phyloP scores from a whole-genome alignment of 35 echinoderm and acorn worm species.

The Holothuria glaberrima region DNA sequence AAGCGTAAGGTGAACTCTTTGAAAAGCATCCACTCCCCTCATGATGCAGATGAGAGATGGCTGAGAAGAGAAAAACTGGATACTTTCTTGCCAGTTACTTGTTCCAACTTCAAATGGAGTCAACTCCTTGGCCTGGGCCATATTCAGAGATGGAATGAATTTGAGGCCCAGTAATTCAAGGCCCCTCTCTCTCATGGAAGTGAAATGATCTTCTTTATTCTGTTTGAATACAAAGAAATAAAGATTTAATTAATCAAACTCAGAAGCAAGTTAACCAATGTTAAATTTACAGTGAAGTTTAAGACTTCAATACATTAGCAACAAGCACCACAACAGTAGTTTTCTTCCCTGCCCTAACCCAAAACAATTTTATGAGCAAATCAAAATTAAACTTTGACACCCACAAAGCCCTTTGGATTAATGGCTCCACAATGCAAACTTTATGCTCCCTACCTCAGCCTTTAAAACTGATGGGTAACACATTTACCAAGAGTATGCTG shows the following conservation, averaged over 20 bases:
- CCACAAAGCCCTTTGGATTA: too few species aligned
- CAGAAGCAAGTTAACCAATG: neutral
- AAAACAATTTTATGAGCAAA: too few species aligned
- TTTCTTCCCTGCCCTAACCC: too few species aligned
- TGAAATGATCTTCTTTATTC: neutral
- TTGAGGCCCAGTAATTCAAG: conserved; percentile 94
- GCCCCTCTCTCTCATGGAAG: conserved; percentile 43
- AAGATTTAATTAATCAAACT: neutral
- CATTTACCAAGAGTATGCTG: too few species aligned
- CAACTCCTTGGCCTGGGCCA: conserved; percentile 87
- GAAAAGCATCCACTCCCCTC: conserved; percentile 86
- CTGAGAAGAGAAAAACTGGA: conserved; percentile 74
- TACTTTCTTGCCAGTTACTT: conserved; percentile 87
- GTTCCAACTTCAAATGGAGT: conserved; percentile 96
- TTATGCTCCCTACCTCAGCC: too few species aligned
- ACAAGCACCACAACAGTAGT: too few species aligned
- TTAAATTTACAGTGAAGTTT: conserved; percentile 8
- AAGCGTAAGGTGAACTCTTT: conserved; percentile 62
- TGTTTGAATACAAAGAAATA: neutral
- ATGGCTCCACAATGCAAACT: too few species aligned
- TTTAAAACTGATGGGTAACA: too few species aligned
- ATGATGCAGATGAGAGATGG: conserved; percentile 83
- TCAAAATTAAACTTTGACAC: too few species aligned
- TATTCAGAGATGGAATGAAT: conserved; percentile 77
- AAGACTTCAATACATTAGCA: too few species aligned